Base-by-base conservation (phyloP, 2,113 vertebrate genomes). In the Pimephales promelas region DNA sequence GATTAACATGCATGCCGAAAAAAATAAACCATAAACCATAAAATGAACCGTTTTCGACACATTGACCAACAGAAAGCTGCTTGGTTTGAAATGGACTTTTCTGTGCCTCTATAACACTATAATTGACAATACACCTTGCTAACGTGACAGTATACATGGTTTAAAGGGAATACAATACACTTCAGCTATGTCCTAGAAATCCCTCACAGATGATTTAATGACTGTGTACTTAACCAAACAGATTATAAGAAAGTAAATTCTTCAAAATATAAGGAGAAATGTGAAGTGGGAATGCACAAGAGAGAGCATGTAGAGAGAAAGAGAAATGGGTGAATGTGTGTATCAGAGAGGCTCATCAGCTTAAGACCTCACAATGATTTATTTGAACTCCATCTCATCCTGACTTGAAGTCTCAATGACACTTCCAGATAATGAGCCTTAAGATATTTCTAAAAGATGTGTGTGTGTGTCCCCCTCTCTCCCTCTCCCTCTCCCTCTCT, bases 381-480 rank as follows among this genome's bases (percentile, higher is more conserved):
- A 85, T 85, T 85, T 88, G 81, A 88, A 88, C 81, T 85, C 57
- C 71, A 83, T 88, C 84, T 88, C 68, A 85, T 68, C 73, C 45
- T 85, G 84, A 85, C 71, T 88, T 83, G 64, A 89, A 85, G 85
- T 92, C 82, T 84, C 82, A 88, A 84, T 85, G 89, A 92, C 91
- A 89, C 88, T 88, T 76, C 88, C 88, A 87, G 90, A 93, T 93
- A 94, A 94, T 94, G 88, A 94, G 92, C 88, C 91, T 90, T 90
- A 85, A 89, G 89, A 89, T 90, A 86, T 83, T 87, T 92, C 91
- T 92, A 87, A 82, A 83, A 92, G 86, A 91, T 91, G 87, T 88
- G 84, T 91, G 91, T n/a, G 76, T 90, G 83, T 90, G 1, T 76
- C 86, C 45, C 57, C 78, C 49, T 57, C 81, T 57, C 54, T 11